These are phyloP conservation scores for Tromatobia lineatoria DNA, from an alignment of 2,888 invertebrate genomes.

Conservation along the genomic window DNA sequence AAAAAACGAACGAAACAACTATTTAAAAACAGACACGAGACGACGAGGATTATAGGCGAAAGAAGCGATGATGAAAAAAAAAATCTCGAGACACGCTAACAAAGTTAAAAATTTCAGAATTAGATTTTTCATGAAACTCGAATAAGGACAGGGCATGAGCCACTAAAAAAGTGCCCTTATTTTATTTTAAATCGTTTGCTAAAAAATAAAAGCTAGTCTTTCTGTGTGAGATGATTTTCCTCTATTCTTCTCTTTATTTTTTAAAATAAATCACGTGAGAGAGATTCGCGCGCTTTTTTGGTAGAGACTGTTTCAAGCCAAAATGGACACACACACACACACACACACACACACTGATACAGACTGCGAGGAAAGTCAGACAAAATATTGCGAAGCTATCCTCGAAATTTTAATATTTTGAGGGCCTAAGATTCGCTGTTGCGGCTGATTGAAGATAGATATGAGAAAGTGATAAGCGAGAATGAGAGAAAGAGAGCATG, in stretches of 20 bases:
- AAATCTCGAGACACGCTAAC: constrained; percentile 88
- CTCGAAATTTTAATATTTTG: neutral
- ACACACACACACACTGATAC: constrained; percentile 33
- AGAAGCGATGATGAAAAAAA: constrained; percentile 88
- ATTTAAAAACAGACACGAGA: constrained; percentile 56
- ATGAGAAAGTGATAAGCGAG: constrained; percentile 48
- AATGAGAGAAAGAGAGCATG: constrained; percentile 69
- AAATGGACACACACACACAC: constrained; percentile 36
- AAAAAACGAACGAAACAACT: constrained; percentile 86
- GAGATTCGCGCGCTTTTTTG: constrained; percentile 78
- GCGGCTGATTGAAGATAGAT: constrained; percentile 28
- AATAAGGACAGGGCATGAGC: constrained; percentile 83
- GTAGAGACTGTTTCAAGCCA: constrained; percentile 77
- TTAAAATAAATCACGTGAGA: constrained; percentile 48
- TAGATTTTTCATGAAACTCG: constrained; percentile 87
- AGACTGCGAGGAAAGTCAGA: constrained; percentile 45
- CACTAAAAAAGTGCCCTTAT: constrained; percentile 84
- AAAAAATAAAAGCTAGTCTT: constrained; percentile 80
- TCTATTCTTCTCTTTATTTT: constrained; percentile 39
- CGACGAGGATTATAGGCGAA: constrained; percentile 83
- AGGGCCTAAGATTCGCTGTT: neutral
- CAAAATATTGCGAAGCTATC: constrained; percentile 28
- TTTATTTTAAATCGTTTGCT: constrained; percentile 84
- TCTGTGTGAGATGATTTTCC: constrained; percentile 79
- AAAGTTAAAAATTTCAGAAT: constrained; percentile 87